phyloP scores from a whole-genome alignment of 2,888 invertebrate species.

The Phengaris alcon region DNA sequence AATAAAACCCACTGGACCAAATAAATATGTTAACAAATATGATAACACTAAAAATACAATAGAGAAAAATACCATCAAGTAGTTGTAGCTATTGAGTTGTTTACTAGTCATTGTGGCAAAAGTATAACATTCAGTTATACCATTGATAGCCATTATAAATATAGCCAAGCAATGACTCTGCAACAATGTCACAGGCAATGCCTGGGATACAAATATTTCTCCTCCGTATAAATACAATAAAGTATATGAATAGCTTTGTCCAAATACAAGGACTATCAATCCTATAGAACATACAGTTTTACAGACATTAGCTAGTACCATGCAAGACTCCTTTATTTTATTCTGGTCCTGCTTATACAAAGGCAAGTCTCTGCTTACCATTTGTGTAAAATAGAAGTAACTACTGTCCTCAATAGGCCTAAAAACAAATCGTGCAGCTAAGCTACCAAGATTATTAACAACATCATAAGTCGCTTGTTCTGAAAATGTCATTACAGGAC shows the following conservation, averaged over 20 bases:
- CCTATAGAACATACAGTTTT: constrained; percentile 94
- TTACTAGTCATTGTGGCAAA: constrained; percentile 96
- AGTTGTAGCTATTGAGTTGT: constrained; percentile 94
- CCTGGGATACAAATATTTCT: constrained; percentile 84
- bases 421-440: constrained; percentile 97
- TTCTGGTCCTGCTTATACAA: constrained; percentile 84
- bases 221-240: constrained; percentile 94
- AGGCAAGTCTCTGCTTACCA: constrained; percentile 88
- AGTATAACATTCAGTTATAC: constrained; percentile 97
- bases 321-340: constrained; percentile 86
- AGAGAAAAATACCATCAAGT: constrained; percentile 93
- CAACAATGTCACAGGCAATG: constrained; percentile 87
- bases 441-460: constrained; percentile 97
- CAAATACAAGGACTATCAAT: constrained; percentile 91
- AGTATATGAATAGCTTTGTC: constrained; percentile 93
- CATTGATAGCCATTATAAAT: constrained; percentile 94
- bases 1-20: constrained; percentile 97
- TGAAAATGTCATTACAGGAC: constrained; percentile 93
- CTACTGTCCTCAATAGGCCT: constrained; percentile 98
- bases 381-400: constrained; percentile 97
- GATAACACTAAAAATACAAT: constrained; percentile 90
- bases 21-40: constrained; percentile 87
- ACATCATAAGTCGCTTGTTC: constrained; percentile 99
- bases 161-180: constrained; percentile 95
- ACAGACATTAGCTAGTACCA: constrained; percentile 88